Percentiles rank a stretch among this genome's conserved stretches.
phyloP scores from a whole-genome alignment of 2,888 invertebrate genomes.

The Aromia moschata region DNA sequence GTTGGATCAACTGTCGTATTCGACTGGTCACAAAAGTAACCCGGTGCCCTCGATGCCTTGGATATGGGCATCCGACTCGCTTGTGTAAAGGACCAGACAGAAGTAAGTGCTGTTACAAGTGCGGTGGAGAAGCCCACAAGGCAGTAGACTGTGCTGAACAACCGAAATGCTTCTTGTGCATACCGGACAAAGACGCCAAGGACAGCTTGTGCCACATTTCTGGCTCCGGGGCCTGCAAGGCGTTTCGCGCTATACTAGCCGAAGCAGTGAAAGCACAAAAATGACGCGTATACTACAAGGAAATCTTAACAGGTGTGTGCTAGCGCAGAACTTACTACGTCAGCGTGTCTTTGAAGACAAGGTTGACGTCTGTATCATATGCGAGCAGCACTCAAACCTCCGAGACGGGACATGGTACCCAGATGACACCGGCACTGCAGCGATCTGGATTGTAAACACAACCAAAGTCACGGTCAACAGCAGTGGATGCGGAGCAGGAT shows the following conservation, averaged over 20 bases:
- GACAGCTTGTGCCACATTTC: no score
- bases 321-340: neutral
- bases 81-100: neutral
- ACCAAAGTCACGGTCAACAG: neutral
- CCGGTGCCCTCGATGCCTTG: neutral
- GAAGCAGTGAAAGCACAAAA: no score
- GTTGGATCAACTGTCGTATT: neutral
- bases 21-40: neutral
- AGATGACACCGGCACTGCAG: neutral
- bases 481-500: neutral
- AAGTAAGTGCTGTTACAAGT: neutral
- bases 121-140: neutral
- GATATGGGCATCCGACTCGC: neutral
- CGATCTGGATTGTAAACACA: neutral
- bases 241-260: no score
- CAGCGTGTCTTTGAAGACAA: neutral
- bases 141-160: neutral
- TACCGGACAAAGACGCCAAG: no score
- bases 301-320: neutral
- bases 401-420: neutral
- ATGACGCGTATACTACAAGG: no score
- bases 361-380: neutral
- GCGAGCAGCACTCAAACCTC: neutral
- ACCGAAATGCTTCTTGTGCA: no score
- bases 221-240: no score